Conservation (phyloP, 37 sponge, comb jelly and placozoan species). For the Chondrosia reniformis region DNA sequence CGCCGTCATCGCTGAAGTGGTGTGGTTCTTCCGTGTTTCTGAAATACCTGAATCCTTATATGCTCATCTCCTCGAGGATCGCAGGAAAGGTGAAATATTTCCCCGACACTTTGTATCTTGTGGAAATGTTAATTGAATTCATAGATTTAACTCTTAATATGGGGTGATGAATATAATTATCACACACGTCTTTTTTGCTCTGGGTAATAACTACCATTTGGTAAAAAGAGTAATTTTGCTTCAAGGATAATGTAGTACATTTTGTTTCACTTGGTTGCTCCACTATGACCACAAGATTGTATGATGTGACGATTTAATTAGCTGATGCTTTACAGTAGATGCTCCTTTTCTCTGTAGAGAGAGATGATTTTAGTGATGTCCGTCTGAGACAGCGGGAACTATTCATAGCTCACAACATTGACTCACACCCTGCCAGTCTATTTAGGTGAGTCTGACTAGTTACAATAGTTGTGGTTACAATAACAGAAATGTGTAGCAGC, state of each 20-base stretch:
- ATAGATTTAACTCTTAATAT: neutral
- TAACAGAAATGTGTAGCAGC: no score
- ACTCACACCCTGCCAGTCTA: slow-evolving; percentile 70
- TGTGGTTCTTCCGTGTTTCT: slow-evolving; percentile 74
- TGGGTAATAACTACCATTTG: neutral
- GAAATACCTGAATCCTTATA: slow-evolving; percentile 79
- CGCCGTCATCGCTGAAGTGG: slow-evolving; percentile 53
- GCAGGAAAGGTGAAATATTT: slow-evolving; percentile 46
- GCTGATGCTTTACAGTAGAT: no score
- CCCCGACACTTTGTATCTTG: no score
- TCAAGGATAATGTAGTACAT: no score
- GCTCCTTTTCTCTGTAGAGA: no score
- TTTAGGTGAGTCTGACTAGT: slow-evolving; percentile 51
- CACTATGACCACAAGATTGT: no score
- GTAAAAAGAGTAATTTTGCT: no score
- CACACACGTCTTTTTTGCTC: neutral
- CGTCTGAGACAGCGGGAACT: slow-evolving; percentile 61
- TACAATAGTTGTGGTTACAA: no score
- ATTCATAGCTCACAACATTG: slow-evolving; percentile 71
- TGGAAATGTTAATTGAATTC: neutral
- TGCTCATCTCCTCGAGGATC: slow-evolving; percentile 58
- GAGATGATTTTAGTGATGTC: slow-evolving; percentile 1
- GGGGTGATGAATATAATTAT: neutral
- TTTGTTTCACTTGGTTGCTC: no score
- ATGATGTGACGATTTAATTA: no score